Evolutionary conservation across 2,113 vertebrate species (phyloP).

Genomic region (Pteronura brasiliensis): DNA sequence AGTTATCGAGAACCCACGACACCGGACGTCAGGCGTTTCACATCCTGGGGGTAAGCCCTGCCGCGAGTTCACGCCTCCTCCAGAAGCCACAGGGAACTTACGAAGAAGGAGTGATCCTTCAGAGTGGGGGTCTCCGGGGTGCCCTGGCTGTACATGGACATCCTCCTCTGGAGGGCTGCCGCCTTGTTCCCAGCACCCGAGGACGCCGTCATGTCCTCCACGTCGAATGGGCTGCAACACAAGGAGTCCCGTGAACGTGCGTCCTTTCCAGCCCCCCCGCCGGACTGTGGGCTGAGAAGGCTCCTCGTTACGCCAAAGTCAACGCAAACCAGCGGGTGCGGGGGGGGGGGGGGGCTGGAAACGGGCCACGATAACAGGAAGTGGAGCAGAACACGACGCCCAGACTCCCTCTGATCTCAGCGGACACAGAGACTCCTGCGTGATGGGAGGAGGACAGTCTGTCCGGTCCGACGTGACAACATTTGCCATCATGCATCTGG

Average conservation of each 20-base stretch:
- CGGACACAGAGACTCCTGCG: background rate
- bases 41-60: background rate
- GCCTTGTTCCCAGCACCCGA: slow-evolving; percentile 92
- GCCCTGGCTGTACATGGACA: slow-evolving; percentile 97
- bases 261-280: background rate
- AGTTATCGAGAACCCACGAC: background rate
- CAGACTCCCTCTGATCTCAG: slow-evolving; percentile 39
- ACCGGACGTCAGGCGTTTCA: background rate
- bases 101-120: slow-evolving; percentile 95
- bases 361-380: background rate
- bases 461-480: background rate
- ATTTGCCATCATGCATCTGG: background rate
- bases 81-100: slow-evolving; percentile 83
- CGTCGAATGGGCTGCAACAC: slow-evolving; percentile 92
- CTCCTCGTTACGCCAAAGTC: too few relatives aligned
- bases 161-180: slow-evolving; percentile 92
- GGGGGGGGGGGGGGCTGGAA: background rate
- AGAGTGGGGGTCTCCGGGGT: slow-evolving; percentile 96
- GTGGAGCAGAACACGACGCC: background rate
- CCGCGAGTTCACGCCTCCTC: background rate
- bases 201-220: slow-evolving; percentile 94
- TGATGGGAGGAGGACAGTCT: background rate
- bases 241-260: background rate
- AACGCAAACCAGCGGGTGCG: background rate
- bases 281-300: accelerated